Base-by-base conservation (phyloP, 2,113 vertebrate genomes). In the Xiphophorus hellerii region DNA sequence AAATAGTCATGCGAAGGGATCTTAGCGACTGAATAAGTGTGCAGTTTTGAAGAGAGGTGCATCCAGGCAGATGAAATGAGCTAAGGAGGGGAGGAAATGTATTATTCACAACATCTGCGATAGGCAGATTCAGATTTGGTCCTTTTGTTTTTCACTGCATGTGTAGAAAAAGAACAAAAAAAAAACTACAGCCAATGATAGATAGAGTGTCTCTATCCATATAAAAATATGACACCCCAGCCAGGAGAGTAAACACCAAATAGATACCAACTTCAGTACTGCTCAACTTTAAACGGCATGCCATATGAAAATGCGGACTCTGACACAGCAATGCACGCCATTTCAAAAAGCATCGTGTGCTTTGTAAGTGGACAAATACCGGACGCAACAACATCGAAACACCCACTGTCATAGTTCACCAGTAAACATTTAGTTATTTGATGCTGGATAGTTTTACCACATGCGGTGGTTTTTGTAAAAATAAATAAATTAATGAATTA, bases 301-400 rank as follows among this genome's bases (percentile, higher is more conserved):
- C 31, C 62, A 35, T 33, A 33, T 35, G 62, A 58, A 58, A 58
- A 58, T 25, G 51, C 51, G 10, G 51, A 11, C 33, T 65, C 33
- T 22, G 33, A 65, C 63, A 37, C 63, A 69, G 33, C n/a, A 62
- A 81, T 73, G 77, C 81, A 84, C 76, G 66, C 74, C 37, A 62
- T 77, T 76, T 89, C 54, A 69, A 78, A 37, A 83, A 82, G 73
- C 82, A 76, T 80, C 42, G 28, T 68, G 76, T 82, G 66, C 35
- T 68, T 82, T 71, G 77, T 44, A 66, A 66, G 67, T n/a, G 73
- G 64, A 84, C 85, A 64, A 71, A 83, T 69, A 87, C 69, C 73
- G 66, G 48, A 84, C 66, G 77, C 81, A 84, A 87, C 82, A 66
- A 89, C 87, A 86, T 80, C 74, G 73, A 87, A 66, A 75, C 37